These are phyloP conservation scores for Thecophora atra DNA, from an alignment of 2,888 invertebrate species.

Conservation along the genomic window DNA sequence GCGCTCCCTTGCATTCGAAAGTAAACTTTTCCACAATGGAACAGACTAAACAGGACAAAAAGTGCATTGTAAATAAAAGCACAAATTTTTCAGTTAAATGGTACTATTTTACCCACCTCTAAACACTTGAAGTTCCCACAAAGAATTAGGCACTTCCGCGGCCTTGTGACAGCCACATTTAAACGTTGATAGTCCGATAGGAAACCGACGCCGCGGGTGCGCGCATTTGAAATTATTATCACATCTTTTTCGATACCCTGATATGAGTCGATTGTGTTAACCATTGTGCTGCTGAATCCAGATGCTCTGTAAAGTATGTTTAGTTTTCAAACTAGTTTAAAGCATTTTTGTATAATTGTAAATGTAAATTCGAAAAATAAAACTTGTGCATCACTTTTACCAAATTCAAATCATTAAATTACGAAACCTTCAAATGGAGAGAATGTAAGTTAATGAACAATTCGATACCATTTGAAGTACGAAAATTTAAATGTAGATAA, in stretches of 20 bases:
- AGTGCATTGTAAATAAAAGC: no score
- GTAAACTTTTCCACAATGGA: constrained; percentile 69
- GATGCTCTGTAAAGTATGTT: constrained; percentile 38
- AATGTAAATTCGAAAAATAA: no score
- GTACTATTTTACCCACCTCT: no score
- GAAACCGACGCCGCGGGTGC: constrained; percentile 81
- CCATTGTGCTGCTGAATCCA: constrained; percentile 50
- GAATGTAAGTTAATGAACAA: no score
- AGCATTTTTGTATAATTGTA: no score
- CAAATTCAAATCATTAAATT: no score
- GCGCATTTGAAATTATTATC: constrained; percentile 84
- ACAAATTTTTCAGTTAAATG: no score
- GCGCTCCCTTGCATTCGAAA: constrained; percentile 70
- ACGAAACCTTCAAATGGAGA: no score
- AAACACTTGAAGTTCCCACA: constrained; percentile 78
- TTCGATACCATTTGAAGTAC: no score
- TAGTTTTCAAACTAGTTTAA: no score
- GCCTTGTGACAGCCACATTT: constrained; percentile 88
- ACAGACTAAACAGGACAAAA: constrained; percentile 68
- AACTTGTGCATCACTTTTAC: no score
- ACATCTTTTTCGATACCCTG: constrained; percentile 91
- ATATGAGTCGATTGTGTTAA: constrained; percentile 83
- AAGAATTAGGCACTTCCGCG: constrained; percentile 76
- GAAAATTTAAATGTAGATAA: no score
- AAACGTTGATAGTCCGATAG: constrained; percentile 79